phyloP scores from a whole-genome alignment of 2,888 invertebrate species.

The Andrena dorsata region DNA sequence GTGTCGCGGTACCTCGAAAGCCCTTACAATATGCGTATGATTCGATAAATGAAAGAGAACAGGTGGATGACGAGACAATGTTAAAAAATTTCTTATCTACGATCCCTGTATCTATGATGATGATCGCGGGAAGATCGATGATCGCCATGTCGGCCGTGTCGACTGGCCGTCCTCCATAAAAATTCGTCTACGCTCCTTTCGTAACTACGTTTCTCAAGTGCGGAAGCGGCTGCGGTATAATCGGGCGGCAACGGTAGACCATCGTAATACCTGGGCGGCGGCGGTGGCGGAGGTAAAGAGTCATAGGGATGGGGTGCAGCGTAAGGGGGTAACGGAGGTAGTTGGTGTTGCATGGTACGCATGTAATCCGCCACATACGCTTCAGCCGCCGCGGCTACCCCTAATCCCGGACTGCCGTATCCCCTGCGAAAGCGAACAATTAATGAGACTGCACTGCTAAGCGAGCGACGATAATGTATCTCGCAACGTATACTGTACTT shows the following conservation, averaged over 20 bases:
- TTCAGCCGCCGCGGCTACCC: conserved; percentile 91
- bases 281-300: conserved; percentile 87
- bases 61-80: conserved; percentile 26
- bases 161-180: conserved; percentile 92
- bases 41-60: conserved; percentile 33
- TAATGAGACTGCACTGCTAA: conserved; percentile 7
- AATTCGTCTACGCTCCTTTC: conserved; percentile 96
- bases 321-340: conserved; percentile 94
- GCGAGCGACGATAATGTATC: neutral
- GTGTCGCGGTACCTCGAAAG: conserved; percentile 46
- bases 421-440: conserved; percentile 75
- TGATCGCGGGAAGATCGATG: conserved; percentile 87
- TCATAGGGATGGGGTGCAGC: conserved; percentile 88
- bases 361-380: conserved; percentile 96
- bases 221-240: conserved; percentile 88
- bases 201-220: conserved; percentile 92
- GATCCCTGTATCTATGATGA: conserved; percentile 88
- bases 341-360: conserved; percentile 94
- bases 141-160: conserved; percentile 86
- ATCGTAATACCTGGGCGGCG: conserved; percentile 93
- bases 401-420: conserved; percentile 85
- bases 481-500: conserved; percentile 73
- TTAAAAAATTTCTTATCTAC: conserved; percentile 84
- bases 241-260: conserved; percentile 91
- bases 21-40: conserved; percentile 52